Base-by-base conservation (phyloP, 2,888 invertebrate genomes). In the Tanypteryx hageni region DNA sequence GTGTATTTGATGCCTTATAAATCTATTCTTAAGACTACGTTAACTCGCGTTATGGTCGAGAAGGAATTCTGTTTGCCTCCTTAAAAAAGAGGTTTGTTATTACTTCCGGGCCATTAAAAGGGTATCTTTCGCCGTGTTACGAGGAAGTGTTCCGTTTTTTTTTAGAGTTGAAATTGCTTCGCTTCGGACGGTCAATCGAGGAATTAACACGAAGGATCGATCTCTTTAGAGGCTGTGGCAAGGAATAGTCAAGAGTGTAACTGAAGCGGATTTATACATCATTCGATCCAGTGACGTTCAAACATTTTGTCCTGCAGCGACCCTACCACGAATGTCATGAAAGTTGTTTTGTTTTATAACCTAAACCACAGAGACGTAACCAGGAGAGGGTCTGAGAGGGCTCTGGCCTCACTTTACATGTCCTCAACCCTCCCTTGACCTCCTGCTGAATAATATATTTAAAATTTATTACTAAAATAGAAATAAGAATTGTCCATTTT, bases 141-240 rank as follows among this genome's bases (percentile, higher is more conserved):
- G 76, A 3, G 22, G 76, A 64, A n/a, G 3, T 68, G 68, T 11
- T 27, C 5, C n/a, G 18, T 22, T 10, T 10, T 22, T 22, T 68
- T 68, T 68, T 22, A 18, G n/a, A 68, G 68, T 22, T 68, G 68
- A 44, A 44, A 44, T 44, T 44, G 5, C 44, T 44, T 44, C 44
- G 22, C 27, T 10, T 4, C 0, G 76, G 76, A 76, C 22, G 76
- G 76, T 13, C 27, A 76, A 13, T 44, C 1, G 44, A 7, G 76
- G 76, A 22, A 76, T 76, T 22, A 76, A 76, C 76, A 27, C 76
- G 44, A 76, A 76, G n/a, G n/a, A n/a, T 22, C 76, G 76, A 76
- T 76, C 27, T 76, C 76, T 27, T 13, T 13, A 76, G 76, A 22
- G 13, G 76, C 22, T 13, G 76, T 22, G 76, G 76, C 22, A 76